Evolutionary conservation across 1,140 invertebrate genomes (phyloP).

Genomic region (Meloidogyne floridensis): DNA sequence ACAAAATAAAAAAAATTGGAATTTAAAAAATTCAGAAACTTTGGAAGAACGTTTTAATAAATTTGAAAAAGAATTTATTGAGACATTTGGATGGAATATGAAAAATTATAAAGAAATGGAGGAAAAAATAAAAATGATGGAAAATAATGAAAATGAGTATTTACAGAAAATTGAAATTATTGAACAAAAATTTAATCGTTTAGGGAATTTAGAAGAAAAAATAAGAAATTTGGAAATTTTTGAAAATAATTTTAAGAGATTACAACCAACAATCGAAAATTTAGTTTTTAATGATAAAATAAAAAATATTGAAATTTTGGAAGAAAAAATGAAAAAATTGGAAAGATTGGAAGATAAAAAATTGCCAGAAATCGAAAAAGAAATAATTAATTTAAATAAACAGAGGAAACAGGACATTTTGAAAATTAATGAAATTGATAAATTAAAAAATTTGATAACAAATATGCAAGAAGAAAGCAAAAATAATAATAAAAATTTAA

Average conservation of each 20-base stretch:
- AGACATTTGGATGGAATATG: neutral
- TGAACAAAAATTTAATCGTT: neutral
- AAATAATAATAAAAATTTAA: neutral
- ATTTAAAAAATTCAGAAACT: neutral
- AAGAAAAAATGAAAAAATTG: conserved; percentile 3
- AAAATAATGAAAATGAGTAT: neutral
- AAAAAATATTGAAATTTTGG: neutral
- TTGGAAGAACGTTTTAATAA: conserved; percentile 7
- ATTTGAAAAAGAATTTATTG: conserved; percentile 5
- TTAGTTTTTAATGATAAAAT: neutral
- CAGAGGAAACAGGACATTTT: neutral
- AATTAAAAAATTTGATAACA: neutral
- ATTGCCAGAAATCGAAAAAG: neutral
- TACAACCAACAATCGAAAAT: neutral
- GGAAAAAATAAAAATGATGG: neutral
- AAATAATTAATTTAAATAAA: neutral
- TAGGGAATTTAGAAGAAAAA: neutral
- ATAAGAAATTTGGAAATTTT: neutral
- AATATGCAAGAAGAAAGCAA: neutral
- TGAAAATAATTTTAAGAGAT: neutral
- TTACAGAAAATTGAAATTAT: neutral
- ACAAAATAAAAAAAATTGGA: conserved; percentile 7
- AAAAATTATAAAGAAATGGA: conserved; percentile 7
- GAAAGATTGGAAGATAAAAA: neutral
- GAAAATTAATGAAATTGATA: neutral